Evolutionary conservation across 2,888 invertebrate genomes (phyloP).

Genomic region (Tortricodes alternella): DNA sequence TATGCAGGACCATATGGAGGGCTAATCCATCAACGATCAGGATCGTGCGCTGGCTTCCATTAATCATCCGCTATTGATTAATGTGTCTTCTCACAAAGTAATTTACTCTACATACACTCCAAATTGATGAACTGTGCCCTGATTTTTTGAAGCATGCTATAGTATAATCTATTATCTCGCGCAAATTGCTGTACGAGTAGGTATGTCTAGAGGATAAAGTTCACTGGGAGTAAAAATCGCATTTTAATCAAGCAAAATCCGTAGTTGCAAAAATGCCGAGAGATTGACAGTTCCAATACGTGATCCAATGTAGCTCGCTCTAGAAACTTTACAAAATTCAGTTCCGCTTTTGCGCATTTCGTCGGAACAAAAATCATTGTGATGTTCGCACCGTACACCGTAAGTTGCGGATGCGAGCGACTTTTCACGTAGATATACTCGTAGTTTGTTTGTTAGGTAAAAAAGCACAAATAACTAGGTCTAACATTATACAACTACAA

Average conservation of each 20-base stretch:
- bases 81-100: conserved; percentile 75
- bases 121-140: conserved; percentile 58
- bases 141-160: conserved; percentile 51
- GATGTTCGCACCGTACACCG: background rate
- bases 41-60: conserved; percentile 68
- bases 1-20: conserved; percentile 77
- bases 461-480: too few relatives aligned
- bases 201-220: background rate
- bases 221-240: conserved; percentile 3
- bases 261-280: conserved; percentile 14
- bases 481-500: too few relatives aligned
- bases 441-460: too few relatives aligned
- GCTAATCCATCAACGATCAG: conserved; percentile 80
- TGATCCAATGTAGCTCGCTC: conserved; percentile 19
- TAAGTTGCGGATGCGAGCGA: too few relatives aligned
- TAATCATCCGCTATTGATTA: conserved; percentile 81
- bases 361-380: conserved; percentile 19
- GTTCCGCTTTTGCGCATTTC: conserved; percentile 25
- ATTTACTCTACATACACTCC: conserved; percentile 59
- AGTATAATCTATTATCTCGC: conserved; percentile 19
- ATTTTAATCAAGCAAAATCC: conserved; percentile 10
- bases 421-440: too few relatives aligned
- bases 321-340: conserved; percentile 19
- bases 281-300: conserved; percentile 29
- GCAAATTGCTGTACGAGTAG: conserved; percentile 4